Evolutionary conservation across 2,113 vertebrate species (phyloP).

Genomic region (Corvus hawaiiensis): DNA sequence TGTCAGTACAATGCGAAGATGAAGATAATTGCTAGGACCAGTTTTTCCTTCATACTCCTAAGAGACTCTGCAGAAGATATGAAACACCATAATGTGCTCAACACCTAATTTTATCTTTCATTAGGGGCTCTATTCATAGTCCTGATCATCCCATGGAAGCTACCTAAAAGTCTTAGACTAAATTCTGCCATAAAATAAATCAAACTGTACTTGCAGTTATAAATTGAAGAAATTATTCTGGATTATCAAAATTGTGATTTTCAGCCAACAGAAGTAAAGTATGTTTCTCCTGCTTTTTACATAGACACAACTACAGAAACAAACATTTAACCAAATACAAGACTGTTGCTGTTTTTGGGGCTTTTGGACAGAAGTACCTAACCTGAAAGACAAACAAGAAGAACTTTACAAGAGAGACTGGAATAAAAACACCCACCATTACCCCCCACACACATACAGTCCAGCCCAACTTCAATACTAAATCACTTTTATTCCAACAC

Average conservation of each 20-base stretch:
- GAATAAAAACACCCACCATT: neutral
- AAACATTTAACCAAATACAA: neutral
- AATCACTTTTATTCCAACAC: neutral
- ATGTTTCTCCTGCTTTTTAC: neutral
- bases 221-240: neutral
- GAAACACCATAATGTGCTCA: neutral
- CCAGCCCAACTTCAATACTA: neutral
- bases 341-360: fast-evolving
- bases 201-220: neutral
- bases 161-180: neutral
- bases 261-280: neutral
- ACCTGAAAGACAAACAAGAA: neutral
- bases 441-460: neutral
- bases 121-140: neutral
- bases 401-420: neutral
- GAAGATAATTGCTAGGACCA: neutral
- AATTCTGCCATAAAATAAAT: neutral
- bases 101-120: neutral
- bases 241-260: neutral
- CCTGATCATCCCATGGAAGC: neutral
- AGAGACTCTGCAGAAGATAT: neutral
- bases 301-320: neutral
- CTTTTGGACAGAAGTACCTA: neutral
- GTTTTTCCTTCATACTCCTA: neutral
- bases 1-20: neutral